Conservation (phyloP, 2,888 invertebrate genomes). For the Dione vanillae region DNA sequence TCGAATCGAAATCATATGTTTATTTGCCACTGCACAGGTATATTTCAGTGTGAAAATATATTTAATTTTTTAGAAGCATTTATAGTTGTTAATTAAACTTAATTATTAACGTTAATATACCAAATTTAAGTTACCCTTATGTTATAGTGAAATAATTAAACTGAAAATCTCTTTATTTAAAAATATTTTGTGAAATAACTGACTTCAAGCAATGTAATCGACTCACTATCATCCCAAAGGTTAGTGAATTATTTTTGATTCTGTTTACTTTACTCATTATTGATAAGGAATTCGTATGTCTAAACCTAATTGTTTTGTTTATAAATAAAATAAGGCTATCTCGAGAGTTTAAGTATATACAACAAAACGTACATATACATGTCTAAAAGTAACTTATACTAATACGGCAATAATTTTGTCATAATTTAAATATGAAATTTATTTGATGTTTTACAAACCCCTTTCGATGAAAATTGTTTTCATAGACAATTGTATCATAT, state of each 20-base stretch:
- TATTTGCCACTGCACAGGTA: background rate
- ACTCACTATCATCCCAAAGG: conserved; percentile 55
- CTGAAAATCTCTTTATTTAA: conserved; percentile 20
- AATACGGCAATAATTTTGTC: background rate
- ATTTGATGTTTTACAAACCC: background rate
- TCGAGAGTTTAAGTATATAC: background rate
- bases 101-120: conserved; percentile 41
- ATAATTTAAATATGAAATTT: too few species aligned
- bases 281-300: background rate
- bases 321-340: background rate
- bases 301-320: background rate
- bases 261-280: conserved; percentile 39
- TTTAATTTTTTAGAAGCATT: conserved; percentile 9
- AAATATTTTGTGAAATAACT: conserved; percentile 1
- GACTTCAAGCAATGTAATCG: background rate
- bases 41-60: conserved; percentile 4
- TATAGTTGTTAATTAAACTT: conserved; percentile 5
- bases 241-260: conserved; percentile 59
- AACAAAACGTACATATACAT: background rate
- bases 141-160: conserved; percentile 25
- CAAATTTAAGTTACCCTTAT: conserved; percentile 54
- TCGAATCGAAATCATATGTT: background rate
- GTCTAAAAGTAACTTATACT: background rate
- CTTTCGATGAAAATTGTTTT: background rate
- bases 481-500: background rate